phyloP scores from a whole-genome alignment of 2,888 invertebrate genomes.

The Dromius quadrimaculatus region DNA sequence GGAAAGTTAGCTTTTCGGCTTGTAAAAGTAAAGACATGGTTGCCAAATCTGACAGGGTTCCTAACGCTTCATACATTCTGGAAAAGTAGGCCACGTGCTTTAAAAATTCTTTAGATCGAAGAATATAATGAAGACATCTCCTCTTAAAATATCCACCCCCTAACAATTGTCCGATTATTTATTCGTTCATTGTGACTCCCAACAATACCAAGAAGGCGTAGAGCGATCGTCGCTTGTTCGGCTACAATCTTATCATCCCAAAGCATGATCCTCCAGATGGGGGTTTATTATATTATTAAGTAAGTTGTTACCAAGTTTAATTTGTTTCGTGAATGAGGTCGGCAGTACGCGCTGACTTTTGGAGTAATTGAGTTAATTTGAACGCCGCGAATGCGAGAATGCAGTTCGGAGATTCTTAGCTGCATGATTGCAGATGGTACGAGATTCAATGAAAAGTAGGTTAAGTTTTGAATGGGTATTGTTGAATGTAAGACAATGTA shows the following conservation, averaged over 20 bases:
- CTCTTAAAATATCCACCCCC: slow-evolving; percentile 11
- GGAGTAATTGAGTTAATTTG: slow-evolving; percentile 2
- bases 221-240: slow-evolving; percentile 6
- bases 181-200: slow-evolving; percentile 26
- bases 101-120: background rate
- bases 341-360: background rate
- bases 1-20: slow-evolving; percentile 16
- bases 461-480: background rate
- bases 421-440: slow-evolving; percentile 5
- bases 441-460: background rate
- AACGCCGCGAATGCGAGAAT: slow-evolving; percentile 3
- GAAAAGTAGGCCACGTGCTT: background rate
- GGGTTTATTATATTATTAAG: slow-evolving; percentile 44
- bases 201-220: slow-evolving; percentile 30
- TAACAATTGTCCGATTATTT: slow-evolving; percentile 40
- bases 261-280: slow-evolving; percentile 14
- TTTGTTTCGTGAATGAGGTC: slow-evolving; percentile 35
- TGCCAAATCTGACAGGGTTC: background rate
- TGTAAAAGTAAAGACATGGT: slow-evolving; percentile 11
- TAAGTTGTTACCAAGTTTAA: slow-evolving; percentile 48
- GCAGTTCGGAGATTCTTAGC: background rate
- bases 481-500: background rate
- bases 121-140: slow-evolving; percentile 9
- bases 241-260: slow-evolving; percentile 3
- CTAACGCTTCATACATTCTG: too few species aligned